Evolutionary conservation across 2,888 invertebrate species (phyloP), one percentile per base, ranked within the genome.

Genomic region (Metacarcinus magister): DNA sequence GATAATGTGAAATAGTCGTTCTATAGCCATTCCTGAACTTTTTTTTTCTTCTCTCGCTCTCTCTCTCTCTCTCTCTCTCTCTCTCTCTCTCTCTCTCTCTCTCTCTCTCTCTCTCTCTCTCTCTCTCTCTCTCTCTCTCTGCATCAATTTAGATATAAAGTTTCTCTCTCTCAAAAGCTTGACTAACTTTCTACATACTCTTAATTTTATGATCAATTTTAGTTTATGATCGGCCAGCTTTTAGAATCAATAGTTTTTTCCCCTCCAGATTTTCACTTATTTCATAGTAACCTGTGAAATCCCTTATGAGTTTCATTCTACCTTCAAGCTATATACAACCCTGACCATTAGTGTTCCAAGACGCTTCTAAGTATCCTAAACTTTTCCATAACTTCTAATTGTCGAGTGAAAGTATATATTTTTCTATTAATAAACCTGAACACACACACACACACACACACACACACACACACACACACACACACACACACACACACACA

Each of bases 41-140:
- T 2, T 16, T 60, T 60, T 0, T 54, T 7, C 16, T 10, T 48
- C 48, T 48, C 60, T 19, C 19, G 7, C 60, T 67, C n/a, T 67
- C n/a, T 67, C 75, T 75, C 75, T 28, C 28, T 28, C n/a, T 28
- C 75, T 28, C n/a, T n/a, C 75, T 75, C 75, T 75, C 75, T 75
- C 75, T 75, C 28, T 75, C 75, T 75, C 75, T 75, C 75, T 75
- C 75, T 75, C 75, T 75, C 75, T 75, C 75, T 75, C 75, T 75
- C 75, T 75, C 75, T 75, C 75, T 75, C 75, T 75, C 75, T 75
- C 75, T 75, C 75, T 75, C 75, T 75, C 75, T 75, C 75, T 75
- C 75, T 75, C 75, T 75, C 75, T 75, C 75, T 75, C 75, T 75
- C 75, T 75, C 75, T 75, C 75, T 75, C 75, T 75, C 75, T 75